Evolutionary conservation across 2,888 invertebrate species (phyloP), one percentile per base, ranked within the genome.

Genomic region (Eubasilissa splendida): DNA sequence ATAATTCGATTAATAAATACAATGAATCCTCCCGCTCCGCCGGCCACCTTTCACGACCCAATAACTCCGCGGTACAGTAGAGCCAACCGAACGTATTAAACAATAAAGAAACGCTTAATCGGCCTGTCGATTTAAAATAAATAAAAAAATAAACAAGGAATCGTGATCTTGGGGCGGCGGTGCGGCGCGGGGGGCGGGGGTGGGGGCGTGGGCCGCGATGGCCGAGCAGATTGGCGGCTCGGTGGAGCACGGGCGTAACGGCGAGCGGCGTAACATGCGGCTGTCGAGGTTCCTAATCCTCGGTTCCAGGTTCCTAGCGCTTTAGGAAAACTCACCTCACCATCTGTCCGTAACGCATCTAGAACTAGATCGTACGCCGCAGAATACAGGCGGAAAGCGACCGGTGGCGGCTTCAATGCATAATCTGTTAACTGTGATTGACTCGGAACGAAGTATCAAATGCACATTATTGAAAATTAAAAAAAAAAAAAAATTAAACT

Each of bases 131-230:
- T 79, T 73, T 74, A 54, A 58, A 56, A 77, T 68, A 77, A 77
- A 77, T 68, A 77, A 77, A 77, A 70, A 59, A 71, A 82, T 77
- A 80, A 73, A 82, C 76, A 77, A 74, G 74, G 70, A 77, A 73
- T 83, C 83, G 83, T 83, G 83, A 79, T 76, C 53, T 22, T 63
- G 66, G 78, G 82, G 82, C 82, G 82, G 66, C 53, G 71, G 68
- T 22, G 31, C 63, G 22, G 52, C 66, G 80, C 54, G 76, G 59
- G 79, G 63, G 8, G 12, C 2, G 0, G 22, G 33, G 11, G 76
- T 42, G 2, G 50, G 12, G 22, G 22, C 42, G 10, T n/a, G 10
- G 59, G 56, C 22, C 3, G 42, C 56, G 59, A 60, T 42, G 56
- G 56, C 33, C 54, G 33, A 10, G 4, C 58, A 11, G 77, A 60